These are phyloP conservation scores for Cacoxenus indagator DNA, from an alignment of 2,888 invertebrate genomes.

Conservation along the genomic window DNA sequence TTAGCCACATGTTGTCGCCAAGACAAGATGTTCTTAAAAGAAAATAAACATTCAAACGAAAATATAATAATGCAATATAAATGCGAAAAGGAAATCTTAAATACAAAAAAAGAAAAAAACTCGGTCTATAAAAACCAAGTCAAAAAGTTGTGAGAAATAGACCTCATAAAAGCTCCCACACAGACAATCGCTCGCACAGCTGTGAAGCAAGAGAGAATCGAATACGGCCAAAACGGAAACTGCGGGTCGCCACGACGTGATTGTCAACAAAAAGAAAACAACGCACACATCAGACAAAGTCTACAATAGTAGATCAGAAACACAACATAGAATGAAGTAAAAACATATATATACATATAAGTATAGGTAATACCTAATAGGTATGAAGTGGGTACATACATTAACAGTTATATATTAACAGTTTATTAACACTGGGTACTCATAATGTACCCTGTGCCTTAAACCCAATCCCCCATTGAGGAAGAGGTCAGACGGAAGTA, in stretches of 20 bases:
- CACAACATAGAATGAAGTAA: neutral
- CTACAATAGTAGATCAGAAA: neutral
- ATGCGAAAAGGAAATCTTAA: constrained; percentile 13
- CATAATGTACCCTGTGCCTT: too few species aligned
- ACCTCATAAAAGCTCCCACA: constrained; percentile 22
- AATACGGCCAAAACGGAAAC: constrained; percentile 42
- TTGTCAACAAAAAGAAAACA: constrained; percentile 32
- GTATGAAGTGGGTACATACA: too few species aligned
- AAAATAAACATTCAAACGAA: constrained; percentile 19
- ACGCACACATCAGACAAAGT: too few species aligned
- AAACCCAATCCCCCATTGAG: too few species aligned
- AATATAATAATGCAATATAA: constrained; percentile 13
- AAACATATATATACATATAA: neutral
- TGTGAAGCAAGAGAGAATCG: constrained; percentile 12
- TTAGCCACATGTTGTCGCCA: constrained; percentile 31
- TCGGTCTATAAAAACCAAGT: too few species aligned
- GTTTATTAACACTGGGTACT: too few species aligned
- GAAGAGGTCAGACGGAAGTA: too few species aligned
- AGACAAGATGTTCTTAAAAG: constrained; percentile 16
- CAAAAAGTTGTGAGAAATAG: constrained; percentile 19
- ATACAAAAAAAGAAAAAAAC: constrained; percentile 42
- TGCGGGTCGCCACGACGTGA: constrained; percentile 46
- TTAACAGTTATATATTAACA: too few species aligned
- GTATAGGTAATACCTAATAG: too few species aligned
- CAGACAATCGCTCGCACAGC: constrained; percentile 21